phyloP scores from a whole-genome alignment of 2,113 vertebrate genomes.

The Myanophis thanlyinensis region DNA sequence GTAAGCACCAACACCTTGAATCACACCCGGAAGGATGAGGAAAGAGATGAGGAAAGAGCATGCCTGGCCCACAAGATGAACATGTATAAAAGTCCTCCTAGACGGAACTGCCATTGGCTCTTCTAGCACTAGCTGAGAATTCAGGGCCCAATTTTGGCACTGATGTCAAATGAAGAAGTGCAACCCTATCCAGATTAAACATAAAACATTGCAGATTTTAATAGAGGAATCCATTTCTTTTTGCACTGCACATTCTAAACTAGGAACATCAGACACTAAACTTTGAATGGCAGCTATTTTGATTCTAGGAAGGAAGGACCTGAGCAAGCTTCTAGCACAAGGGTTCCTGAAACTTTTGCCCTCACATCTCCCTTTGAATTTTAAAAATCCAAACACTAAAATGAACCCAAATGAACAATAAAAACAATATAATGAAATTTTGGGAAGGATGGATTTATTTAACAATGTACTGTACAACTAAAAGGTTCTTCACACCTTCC shows the following conservation, averaged over 20 bases:
- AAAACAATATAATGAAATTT: background rate
- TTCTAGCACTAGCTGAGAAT: background rate
- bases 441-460: background rate
- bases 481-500: background rate
- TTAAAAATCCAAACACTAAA: background rate
- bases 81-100: background rate
- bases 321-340: background rate
- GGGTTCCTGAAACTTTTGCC: background rate
- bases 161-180: background rate
- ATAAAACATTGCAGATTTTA: background rate
- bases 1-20: no score
- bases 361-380: background rate
- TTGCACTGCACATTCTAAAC: background rate
- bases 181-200: background rate
- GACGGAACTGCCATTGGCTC: background rate
- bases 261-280: background rate
- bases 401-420: background rate
- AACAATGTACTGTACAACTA: background rate
- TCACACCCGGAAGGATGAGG: no score
- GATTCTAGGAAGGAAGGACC: background rate
- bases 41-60: background rate
- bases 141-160: background rate
- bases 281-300: background rate
- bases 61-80: background rate
- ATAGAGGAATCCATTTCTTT: background rate